Conservation (phyloP, 2,113 vertebrate species). For the Xenopus laevis region DNA sequence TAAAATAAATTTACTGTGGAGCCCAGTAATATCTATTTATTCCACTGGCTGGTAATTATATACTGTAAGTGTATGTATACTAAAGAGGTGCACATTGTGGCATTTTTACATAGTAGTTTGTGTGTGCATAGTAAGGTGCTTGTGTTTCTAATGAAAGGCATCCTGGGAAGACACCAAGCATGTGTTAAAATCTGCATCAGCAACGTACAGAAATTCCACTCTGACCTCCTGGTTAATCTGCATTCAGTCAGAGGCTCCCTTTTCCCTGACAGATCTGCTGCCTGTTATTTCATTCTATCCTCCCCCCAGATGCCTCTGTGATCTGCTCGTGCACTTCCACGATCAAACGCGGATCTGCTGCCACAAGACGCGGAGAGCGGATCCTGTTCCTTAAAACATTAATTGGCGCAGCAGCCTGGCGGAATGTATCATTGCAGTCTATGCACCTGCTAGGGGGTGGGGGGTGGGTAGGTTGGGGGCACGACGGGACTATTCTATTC, state of each 20-base stretch:
- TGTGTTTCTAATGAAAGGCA: constrained; percentile 53
- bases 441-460: constrained; percentile 75
- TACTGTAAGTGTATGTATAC: too few species aligned
- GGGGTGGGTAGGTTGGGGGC: constrained; percentile 50
- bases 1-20: too few species aligned
- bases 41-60: too few species aligned
- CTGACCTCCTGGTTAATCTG: constrained; percentile 83
- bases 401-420: constrained; percentile 63
- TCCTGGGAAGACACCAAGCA: constrained; percentile 69
- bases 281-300: constrained; percentile 21
- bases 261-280: constrained; percentile 50
- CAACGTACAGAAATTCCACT: constrained; percentile 75
- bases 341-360: constrained; percentile 48
- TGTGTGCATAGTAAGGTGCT: constrained; percentile 9
- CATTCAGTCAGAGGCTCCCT: constrained; percentile 66
- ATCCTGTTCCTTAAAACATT: constrained; percentile 58
- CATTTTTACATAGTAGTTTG: too few species aligned
- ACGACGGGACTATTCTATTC: constrained; percentile 66
- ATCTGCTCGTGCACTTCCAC: background rate
- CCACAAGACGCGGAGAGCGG: constrained; percentile 24
- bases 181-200: constrained; percentile 81
- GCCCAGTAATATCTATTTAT: too few species aligned
- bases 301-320: constrained; percentile 18
- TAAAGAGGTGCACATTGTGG: too few species aligned
- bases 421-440: constrained; percentile 74